Base-by-base conservation (phyloP, 2,888 invertebrate genomes). In the Alloplasta piceator region DNA sequence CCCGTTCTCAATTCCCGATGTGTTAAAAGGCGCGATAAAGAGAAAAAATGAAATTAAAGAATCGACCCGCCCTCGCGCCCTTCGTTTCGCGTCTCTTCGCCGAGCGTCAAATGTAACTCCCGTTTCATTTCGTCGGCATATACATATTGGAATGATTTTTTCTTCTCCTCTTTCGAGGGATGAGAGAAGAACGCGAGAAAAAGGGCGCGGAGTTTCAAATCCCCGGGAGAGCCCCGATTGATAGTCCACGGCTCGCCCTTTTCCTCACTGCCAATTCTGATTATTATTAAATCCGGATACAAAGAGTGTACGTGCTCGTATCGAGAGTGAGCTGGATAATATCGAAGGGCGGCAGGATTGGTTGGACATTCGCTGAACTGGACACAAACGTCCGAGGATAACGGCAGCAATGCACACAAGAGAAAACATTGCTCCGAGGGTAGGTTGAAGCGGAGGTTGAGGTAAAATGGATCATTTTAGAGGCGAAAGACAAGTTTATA, bases 231-330 rank as follows among this genome's bases (percentile, higher is more conserved):
- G 50, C 56, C 41, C 61, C 12, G 70, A 79, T 55, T 71, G 60
- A 71, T 71, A 60, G 43, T 43, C 46, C 36, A n/a, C n/a, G n/a
- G n/a, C 26, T 26, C 26, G 36, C n/a, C 52, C 41, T 58, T 48
- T 52, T 7, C 52, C 58, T 60, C 41, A 56, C 48, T 7, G 48
- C 63, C 66, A 50, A 60, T 26, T 26, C 38, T 61, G 75, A 80
- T 73, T 80, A 76, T 76, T 76, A 80, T 80, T 80, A 80, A 76
- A 67, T 66, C 80, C 55, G 66, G 52, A 71, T 60, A 60, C 55
- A 68, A 36, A 38, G 7, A 43, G 1, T 52, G 68, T 50, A 74
- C 75, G 75, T 80, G 71, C 64, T 55, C 39, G 36, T 66, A 66
- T 52, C 66, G 52, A 14, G 46, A 75, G 58, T 55, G 60, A 38